phyloP scores from a whole-genome alignment of 2,888 invertebrate genomes.

The Eristalis intricaria region DNA sequence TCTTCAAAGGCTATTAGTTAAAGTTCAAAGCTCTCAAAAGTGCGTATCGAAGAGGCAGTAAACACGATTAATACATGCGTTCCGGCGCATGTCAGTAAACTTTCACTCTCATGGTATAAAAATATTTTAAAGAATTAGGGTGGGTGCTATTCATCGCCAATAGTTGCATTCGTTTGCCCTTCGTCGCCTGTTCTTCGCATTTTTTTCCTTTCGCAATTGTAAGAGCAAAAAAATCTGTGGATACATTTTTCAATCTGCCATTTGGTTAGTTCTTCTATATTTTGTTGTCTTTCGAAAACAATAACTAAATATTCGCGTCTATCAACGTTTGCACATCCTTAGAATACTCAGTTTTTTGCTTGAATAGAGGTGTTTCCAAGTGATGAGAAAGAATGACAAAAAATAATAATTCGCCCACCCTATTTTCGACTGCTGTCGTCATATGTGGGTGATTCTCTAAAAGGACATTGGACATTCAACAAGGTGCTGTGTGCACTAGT shows the following conservation, averaged over 20 bases:
- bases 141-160: constrained; percentile 59
- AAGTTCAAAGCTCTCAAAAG: constrained; percentile 71
- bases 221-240: constrained; percentile 44
- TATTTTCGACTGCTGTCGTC: constrained; percentile 56
- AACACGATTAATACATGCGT: constrained; percentile 53
- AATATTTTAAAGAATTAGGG: constrained; percentile 45
- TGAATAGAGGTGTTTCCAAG: constrained; percentile 14
- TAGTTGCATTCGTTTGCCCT: constrained; percentile 65
- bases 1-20: constrained; percentile 40
- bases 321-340: neutral
- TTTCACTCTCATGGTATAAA: constrained; percentile 51
- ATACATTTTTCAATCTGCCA: constrained; percentile 58
- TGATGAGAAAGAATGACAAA: constrained; percentile 25
- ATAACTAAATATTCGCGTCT: neutral
- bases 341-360: neutral
- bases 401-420: constrained; percentile 56
- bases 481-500: constrained; percentile 74
- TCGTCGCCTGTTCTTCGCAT: constrained; percentile 33
- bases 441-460: constrained; percentile 41
- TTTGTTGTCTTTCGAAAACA: neutral
- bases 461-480: constrained; percentile 75
- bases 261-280: constrained; percentile 36
- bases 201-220: constrained; percentile 31
- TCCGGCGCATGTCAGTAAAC: constrained; percentile 68
- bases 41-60: constrained; percentile 60